Conservation (phyloP, 1,140 invertebrate species). For the Ostrea denselamellosa region DNA sequence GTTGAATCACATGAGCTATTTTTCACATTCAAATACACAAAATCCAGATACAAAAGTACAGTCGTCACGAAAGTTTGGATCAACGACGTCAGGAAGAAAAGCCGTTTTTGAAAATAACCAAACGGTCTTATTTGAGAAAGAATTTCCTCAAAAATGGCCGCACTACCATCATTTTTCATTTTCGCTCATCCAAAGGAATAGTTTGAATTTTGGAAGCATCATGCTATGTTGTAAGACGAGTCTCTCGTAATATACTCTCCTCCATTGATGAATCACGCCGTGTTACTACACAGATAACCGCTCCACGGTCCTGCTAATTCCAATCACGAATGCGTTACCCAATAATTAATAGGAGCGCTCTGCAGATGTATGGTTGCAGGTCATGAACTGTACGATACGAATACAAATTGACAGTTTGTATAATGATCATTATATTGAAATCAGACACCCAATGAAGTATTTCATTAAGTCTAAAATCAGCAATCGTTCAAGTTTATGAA, state of each 20-base stretch:
- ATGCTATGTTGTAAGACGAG: background rate
- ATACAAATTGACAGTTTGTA: no score
- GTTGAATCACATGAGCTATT: background rate
- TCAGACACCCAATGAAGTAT: no score
- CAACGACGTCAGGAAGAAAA: slow-evolving; percentile 56
- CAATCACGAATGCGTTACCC: slow-evolving; percentile 15
- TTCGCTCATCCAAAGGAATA: slow-evolving; percentile 18
- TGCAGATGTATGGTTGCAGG: background rate
- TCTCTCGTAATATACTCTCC: background rate
- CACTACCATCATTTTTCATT: slow-evolving; percentile 57
- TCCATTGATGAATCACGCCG: slow-evolving; percentile 16
- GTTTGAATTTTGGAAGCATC: slow-evolving; percentile 12
- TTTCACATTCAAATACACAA: slow-evolving; percentile 28
- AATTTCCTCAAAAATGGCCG: slow-evolving; percentile 60
- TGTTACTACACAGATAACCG: slow-evolving; percentile 1
- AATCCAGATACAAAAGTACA: slow-evolving; percentile 58
- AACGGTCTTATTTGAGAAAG: slow-evolving; percentile 59
- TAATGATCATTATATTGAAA: no score
- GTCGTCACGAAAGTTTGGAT: slow-evolving; percentile 58
- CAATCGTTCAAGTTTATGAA: no score
- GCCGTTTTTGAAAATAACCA: slow-evolving; percentile 66
- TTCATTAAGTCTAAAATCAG: no score
- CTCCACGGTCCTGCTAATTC: slow-evolving; percentile 2
- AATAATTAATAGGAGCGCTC: slow-evolving; percentile 16
- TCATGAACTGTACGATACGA: background rate